Base-by-base conservation (phyloP, 2,113 vertebrate genomes). In the Microcebus tavaratra region DNA sequence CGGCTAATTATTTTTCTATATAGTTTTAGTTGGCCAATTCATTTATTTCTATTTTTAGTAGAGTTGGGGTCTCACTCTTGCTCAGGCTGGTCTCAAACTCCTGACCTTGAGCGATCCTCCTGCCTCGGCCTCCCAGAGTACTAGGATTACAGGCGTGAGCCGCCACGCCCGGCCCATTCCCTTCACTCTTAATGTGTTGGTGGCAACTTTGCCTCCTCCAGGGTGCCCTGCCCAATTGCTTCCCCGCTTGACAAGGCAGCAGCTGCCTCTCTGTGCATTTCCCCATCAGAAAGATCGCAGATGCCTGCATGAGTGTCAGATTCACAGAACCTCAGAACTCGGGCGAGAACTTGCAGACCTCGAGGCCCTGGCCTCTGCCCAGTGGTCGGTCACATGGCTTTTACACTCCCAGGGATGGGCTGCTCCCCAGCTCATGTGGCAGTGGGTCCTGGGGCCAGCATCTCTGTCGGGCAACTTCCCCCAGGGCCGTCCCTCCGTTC, bases 351-450 rank as follows among this genome's bases (percentile, higher is more conserved):
- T 2, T 2, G 4, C 1, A 10, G 86, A n/a, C 45, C 15, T 78
- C 5, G 3, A 6, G 17, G 13, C 2, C 21, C 14, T 11, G 36
- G 57, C 42, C 67, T 29, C 14, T 12, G 27, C 50, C 15, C 12
- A 36, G 55, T 5, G 12, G 34, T 2, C 4, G 12, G 34, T 2
- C 4, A n/a, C 83, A 42, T 17, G 5, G 3, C 68, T 59, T 8
- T 7, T 0, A 1, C 12, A 2, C 5, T 25, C 7, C 14, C 8
- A 20, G 18, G 36, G 36, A 13, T 0, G 0, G 45, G 53, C 6
- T 42, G 27, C 50, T 68, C 15, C 70, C 39, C 13, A 5, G 20
- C 42, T 39, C 59, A 1, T 0, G 1, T 3, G 15, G 75, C 42
- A 2, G 6, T 0, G n/a, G 15, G 21, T 23, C 34, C 34, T 2